phyloP scores from a whole-genome alignment of 2,888 invertebrate species.

The Athripsodes cinereus region DNA sequence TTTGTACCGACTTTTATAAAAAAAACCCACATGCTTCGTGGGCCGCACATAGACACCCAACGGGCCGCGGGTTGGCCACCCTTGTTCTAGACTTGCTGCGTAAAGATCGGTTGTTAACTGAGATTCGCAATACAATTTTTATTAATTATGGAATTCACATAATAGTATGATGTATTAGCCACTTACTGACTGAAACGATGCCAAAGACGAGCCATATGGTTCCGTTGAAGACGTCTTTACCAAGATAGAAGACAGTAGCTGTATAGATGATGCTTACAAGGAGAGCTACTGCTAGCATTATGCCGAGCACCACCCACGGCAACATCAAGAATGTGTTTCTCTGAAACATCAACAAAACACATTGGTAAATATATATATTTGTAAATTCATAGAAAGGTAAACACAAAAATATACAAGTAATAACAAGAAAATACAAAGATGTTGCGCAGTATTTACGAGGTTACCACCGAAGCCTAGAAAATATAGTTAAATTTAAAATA shows the following conservation, averaged over 20 bases:
- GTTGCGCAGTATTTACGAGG: not conserved
- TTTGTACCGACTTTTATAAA: no score
- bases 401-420: not conserved
- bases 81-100: no score
- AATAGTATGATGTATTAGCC: not conserved
- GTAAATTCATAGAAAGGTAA: no score
- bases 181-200: conserved; percentile 55
- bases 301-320: conserved; percentile 73
- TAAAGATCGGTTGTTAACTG: no score
- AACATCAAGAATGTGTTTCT: conserved; percentile 64
- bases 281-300: conserved; percentile 71
- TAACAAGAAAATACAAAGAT: not conserved
- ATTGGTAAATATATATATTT: not conserved
- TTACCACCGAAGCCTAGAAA: not conserved
- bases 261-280: conserved; percentile 76
- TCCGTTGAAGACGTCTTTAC: conserved; percentile 51
- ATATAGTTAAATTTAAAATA: not conserved
- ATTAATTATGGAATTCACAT: no score
- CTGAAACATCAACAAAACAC: no score
- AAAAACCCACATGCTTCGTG: no score
- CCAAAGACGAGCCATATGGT: conserved; percentile 58
- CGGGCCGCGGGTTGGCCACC: no score
- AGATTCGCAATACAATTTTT: no score
- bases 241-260: conserved; percentile 65
- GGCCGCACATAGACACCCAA: no score